Percentiles rank a stretch among this genome's conserved stretches.
These are phyloP conservation scores for Ormyrus nitidulus DNA, from an alignment of 2,888 invertebrate species.

Conservation along the genomic window DNA sequence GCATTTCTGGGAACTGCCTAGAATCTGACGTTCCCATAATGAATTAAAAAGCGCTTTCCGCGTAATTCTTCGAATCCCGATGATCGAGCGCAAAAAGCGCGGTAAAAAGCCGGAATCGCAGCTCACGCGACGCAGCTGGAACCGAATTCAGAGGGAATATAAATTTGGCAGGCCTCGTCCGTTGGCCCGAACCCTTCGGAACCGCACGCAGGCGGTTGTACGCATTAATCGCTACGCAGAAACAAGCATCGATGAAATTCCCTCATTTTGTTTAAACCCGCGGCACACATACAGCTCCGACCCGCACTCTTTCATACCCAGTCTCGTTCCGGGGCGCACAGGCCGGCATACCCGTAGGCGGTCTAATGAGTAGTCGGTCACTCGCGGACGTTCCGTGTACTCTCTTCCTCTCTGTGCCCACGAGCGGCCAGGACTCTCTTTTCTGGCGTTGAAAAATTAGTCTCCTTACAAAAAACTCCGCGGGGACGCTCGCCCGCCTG, in stretches of 20 bases:
- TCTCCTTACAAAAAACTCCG: slow-evolving; percentile 67
- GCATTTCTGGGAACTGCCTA: too few species aligned
- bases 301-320: slow-evolving; percentile 12
- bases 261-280: slow-evolving; percentile 5
- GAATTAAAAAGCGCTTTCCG: too few species aligned
- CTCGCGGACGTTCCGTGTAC: background rate
- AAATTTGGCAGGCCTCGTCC: background rate
- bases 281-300: background rate
- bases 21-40: too few species aligned
- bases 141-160: background rate
- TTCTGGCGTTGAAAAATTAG: slow-evolving; percentile 66
- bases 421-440: slow-evolving; percentile 20
- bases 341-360: slow-evolving; percentile 5
- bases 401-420: background rate
- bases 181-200: background rate
- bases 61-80: too few species aligned
- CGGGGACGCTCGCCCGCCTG: slow-evolving; percentile 48
- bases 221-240: slow-evolving; percentile 45
- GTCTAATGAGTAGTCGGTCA: slow-evolving; percentile 48
- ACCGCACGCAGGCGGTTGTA: slow-evolving; percentile 30
- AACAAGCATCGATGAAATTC: slow-evolving; percentile 45
- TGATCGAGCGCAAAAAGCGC: too few species aligned
- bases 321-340: slow-evolving; percentile 42
- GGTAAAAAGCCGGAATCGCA: too few species aligned
- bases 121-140: too few species aligned